phyloP scores from a whole-genome alignment of 92 coral and sea anemone genomes.

The Isaurus tuberculatus region DNA sequence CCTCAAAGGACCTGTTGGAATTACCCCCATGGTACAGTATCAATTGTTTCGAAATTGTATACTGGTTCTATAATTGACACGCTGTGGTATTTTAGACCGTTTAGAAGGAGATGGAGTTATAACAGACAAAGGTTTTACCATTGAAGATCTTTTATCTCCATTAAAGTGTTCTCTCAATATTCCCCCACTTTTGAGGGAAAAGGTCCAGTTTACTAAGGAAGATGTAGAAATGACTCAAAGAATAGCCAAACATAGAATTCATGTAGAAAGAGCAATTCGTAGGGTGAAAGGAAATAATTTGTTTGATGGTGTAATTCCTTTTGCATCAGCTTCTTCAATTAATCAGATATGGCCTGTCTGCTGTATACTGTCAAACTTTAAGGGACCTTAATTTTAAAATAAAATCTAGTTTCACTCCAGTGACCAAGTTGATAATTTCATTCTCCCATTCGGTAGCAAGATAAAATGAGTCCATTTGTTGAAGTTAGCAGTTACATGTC shows the following conservation, averaged over 20 bases:
- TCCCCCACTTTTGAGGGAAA: constrained; percentile 22
- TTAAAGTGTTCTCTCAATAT: constrained; percentile 12
- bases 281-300: background rate
- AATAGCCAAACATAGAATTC: constrained; percentile 17
- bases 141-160: constrained; percentile 10
- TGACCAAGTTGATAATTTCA: background rate
- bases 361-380: background rate
- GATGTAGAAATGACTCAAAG: constrained; percentile 18
- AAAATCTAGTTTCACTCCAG: background rate
- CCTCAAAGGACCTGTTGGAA: constrained; percentile 14
- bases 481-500: background rate
- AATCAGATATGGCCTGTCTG: constrained; percentile 12
- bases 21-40: constrained; percentile 21
- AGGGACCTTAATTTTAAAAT: constrained; percentile 2
- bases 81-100: constrained; percentile 8
- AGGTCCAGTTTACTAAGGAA: background rate
- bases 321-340: background rate
- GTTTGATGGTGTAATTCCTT: constrained; percentile 16
- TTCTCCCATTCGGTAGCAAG: background rate
- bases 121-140: constrained; percentile 11
- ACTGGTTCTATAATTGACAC: constrained; percentile 2
- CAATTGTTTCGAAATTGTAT: constrained; percentile 1
- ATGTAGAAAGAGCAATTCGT: constrained; percentile 29
- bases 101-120: constrained; percentile 31
- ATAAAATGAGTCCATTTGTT: background rate